phyloP scores from a whole-genome alignment of 2,888 invertebrate genomes.

The Orchesella flavescens region DNA sequence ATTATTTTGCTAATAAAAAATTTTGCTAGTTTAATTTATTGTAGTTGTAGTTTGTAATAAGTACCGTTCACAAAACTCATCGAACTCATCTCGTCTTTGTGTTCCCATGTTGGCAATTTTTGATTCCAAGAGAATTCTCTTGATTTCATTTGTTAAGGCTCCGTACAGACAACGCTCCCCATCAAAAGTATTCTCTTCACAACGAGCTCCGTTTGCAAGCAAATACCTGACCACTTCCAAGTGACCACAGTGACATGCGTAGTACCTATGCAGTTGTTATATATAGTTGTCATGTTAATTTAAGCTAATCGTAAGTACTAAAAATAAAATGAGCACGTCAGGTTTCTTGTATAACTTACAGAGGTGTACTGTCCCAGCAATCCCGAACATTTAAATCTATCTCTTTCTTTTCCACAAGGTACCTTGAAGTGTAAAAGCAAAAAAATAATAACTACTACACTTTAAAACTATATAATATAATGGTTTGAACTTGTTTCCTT shows the following conservation, averaged over 20 bases:
- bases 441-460: not conserved
- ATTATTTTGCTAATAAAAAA: no score
- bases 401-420: slow-evolving; percentile 76
- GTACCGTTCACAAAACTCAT: slow-evolving; percentile 76
- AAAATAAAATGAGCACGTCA: no score
- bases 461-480: not conserved
- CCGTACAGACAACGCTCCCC: slow-evolving; percentile 77
- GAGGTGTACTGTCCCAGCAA: slow-evolving; percentile 77
- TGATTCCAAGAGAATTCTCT: slow-evolving; percentile 75
- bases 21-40: no score
- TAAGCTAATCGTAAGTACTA: no score
- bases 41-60: no score
- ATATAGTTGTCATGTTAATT: not conserved
- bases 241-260: slow-evolving; percentile 77
- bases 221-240: slow-evolving; percentile 75
- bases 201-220: slow-evolving; percentile 75
- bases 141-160: slow-evolving; percentile 76
- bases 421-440: slow-evolving; percentile 71
- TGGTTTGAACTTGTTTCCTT: slow-evolving; percentile 41
- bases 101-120: slow-evolving; percentile 75
- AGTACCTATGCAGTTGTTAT: slow-evolving; percentile 74
- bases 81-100: slow-evolving; percentile 75
- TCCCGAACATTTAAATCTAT: slow-evolving; percentile 76
- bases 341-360: slow-evolving; percentile 74
- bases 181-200: slow-evolving; percentile 77